Evolutionary conservation across 2,113 vertebrate genomes (phyloP).

Genomic region (Oxygymnocypris stewartii): DNA sequence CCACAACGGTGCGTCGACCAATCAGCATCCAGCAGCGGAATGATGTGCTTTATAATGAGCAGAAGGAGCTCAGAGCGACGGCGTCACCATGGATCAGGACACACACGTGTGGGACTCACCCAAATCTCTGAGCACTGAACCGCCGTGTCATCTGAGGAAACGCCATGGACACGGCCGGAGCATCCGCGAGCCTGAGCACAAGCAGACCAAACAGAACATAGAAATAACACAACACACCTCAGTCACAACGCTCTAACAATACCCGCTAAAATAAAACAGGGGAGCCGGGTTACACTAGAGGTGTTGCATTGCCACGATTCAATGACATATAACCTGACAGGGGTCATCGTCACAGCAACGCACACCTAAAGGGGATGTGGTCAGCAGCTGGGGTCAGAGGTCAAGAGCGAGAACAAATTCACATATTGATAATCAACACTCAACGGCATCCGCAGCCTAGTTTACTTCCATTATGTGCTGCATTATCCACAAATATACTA

Average conservation of each 20-base stretch:
- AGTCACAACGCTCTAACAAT: background rate
- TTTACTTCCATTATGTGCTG: background rate
- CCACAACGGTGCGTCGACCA: background rate
- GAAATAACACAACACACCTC: background rate
- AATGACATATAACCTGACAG: constrained; percentile 9
- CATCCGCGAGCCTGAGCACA: constrained; percentile 69
- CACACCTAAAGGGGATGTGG: background rate
- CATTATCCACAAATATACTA: background rate
- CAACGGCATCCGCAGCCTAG: background rate
- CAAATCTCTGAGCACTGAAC: constrained; percentile 18
- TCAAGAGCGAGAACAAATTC: background rate
- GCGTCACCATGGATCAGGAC: background rate
- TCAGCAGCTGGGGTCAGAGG: constrained; percentile 10
- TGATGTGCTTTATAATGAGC: background rate
- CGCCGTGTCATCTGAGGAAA: constrained; percentile 65
- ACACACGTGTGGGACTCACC: constrained; percentile 33
- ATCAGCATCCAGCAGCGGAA: background rate
- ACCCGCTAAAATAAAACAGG: constrained; percentile 26
- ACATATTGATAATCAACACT: background rate
- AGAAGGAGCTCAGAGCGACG: background rate
- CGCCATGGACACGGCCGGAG: constrained; percentile 70
- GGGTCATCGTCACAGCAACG: background rate
- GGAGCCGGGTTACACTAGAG: constrained; percentile 12
- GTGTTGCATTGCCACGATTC: too few species aligned
- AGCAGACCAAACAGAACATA: background rate